phyloP scores from a whole-genome alignment of 1,140 invertebrate genomes.

The Drosophila elegans region DNA sequence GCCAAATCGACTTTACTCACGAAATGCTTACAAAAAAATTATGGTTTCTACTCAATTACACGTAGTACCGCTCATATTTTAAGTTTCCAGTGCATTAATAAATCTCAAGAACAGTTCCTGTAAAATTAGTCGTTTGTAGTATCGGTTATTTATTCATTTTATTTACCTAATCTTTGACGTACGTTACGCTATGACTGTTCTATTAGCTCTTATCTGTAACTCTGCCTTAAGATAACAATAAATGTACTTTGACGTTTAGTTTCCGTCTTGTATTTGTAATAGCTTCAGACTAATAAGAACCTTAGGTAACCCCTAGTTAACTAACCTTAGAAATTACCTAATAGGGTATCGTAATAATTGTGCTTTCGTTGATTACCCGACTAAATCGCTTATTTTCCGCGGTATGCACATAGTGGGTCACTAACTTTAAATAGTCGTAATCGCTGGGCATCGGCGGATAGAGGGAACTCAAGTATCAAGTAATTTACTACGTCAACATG shows the following conservation, averaged over 20 bases:
- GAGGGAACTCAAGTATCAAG: background rate
- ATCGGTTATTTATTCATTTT: too few relatives aligned
- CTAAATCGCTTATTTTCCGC: background rate
- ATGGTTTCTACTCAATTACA: background rate
- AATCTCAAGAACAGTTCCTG: background rate
- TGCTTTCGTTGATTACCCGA: background rate
- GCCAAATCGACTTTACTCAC: constrained; percentile 2
- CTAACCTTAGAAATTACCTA: background rate
- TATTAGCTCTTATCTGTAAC: too few relatives aligned
- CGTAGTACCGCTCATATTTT: background rate
- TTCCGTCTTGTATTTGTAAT: too few relatives aligned
- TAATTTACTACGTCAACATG: background rate
- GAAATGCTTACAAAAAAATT: background rate
- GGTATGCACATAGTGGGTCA: background rate
- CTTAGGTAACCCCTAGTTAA: background rate
- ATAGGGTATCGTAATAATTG: background rate
- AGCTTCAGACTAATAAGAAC: too few relatives aligned
- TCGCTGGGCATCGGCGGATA: background rate
- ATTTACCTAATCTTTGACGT: too few relatives aligned
- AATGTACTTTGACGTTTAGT: too few relatives aligned
- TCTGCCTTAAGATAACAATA: too few relatives aligned
- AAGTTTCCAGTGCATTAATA: constrained; percentile 1
- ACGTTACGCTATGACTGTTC: too few relatives aligned
- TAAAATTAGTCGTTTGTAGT: background rate
- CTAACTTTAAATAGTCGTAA: background rate